These are phyloP conservation scores for Gallirallus australis DNA, from an alignment of 2,797 vertebrate species.

Conservation along the genomic window DNA sequence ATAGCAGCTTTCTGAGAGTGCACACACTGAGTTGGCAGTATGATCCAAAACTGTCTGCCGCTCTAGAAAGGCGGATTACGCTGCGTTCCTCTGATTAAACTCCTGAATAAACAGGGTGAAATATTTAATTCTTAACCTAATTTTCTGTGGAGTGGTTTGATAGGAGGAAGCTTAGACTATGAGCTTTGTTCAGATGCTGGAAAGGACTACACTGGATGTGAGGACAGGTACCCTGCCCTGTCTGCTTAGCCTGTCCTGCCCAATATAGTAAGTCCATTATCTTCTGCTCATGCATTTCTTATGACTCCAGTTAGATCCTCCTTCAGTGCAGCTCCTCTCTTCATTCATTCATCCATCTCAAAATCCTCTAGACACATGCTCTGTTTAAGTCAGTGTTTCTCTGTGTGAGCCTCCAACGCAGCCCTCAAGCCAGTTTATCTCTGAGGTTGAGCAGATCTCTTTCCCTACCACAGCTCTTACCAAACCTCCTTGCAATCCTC, in stretches of 20 bases:
- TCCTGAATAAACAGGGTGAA: neutral
- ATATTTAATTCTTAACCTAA: neutral
- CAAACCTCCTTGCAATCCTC: neutral
- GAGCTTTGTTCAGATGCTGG: neutral
- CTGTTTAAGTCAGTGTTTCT: neutral
- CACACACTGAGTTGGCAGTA: neutral
- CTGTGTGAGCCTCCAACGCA: neutral
- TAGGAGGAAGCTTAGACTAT: neutral
- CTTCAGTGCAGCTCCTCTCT: neutral
- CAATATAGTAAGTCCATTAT: neutral
- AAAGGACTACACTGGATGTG: neutral
- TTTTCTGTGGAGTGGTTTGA: neutral
- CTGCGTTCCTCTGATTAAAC: neutral
- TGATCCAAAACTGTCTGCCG: neutral
- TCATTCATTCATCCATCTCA: neutral
- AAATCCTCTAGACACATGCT: neutral
- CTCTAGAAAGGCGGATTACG: neutral
- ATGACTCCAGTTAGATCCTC: neutral
- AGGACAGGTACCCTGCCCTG: neutral
- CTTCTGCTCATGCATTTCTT: neutral
- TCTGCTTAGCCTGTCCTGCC: neutral
- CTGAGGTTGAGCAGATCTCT: neutral
- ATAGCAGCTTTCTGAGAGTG: neutral
- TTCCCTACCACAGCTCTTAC: neutral
- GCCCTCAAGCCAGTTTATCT: neutral